A percentile compares a stretch with the other conserved stretches of the same genome.
Conservation (phyloP, 2,113 vertebrate genomes). For the Eulemur rufifrons region DNA sequence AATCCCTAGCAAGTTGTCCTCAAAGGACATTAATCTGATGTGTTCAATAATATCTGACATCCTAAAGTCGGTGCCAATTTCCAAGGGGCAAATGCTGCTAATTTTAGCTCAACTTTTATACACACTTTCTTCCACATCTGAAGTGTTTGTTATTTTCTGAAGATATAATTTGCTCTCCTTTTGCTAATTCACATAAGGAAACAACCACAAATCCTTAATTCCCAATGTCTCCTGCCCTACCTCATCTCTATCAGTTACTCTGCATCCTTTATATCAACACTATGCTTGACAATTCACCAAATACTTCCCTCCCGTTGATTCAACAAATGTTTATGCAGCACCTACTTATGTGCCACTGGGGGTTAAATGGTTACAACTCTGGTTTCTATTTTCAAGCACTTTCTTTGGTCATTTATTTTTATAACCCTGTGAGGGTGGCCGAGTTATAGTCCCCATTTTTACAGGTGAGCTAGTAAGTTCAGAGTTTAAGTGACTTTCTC, state of each 20-base stretch:
- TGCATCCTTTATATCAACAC: not conserved
- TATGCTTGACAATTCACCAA: not conserved
- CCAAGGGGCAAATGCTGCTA: not conserved
- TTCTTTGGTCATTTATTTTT: not conserved
- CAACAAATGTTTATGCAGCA: not conserved
- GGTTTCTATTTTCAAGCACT: not conserved
- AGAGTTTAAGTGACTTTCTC: not conserved
- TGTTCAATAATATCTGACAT: not conserved
- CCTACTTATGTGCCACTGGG: not conserved
- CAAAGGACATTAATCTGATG: not conserved
- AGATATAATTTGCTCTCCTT: not conserved
- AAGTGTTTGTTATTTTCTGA: not conserved
- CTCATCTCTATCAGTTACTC: not conserved
- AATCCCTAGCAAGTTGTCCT: conserved; percentile 10
- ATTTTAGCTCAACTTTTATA: conserved; percentile 7
- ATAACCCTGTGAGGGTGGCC: not conserved
- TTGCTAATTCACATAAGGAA: not conserved
- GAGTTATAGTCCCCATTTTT: not conserved
- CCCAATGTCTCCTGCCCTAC: not conserved
- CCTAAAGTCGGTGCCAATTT: not conserved
- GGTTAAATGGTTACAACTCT: not conserved
- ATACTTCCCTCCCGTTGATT: not conserved
- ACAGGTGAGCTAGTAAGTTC: not conserved
- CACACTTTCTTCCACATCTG: not conserved
- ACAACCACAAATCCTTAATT: not conserved